phyloP scores from a whole-genome alignment of 2,888 invertebrate genomes.

The Mycogona germanica region DNA sequence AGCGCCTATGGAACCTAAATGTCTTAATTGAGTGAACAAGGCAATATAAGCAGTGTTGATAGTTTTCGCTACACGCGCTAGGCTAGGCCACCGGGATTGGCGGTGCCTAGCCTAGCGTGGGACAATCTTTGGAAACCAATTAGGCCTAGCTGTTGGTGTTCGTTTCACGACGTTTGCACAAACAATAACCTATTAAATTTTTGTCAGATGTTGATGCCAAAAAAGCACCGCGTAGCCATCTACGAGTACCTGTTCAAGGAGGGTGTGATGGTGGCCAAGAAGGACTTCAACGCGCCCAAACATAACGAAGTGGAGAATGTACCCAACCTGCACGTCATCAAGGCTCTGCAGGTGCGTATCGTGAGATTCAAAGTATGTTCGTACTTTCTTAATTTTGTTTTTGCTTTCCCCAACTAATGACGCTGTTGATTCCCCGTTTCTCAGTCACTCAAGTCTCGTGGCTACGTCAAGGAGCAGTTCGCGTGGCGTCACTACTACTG shows the following conservation, averaged over 20 bases:
- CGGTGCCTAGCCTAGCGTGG: too few species aligned
- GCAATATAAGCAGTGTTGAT: too few species aligned
- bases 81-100: too few species aligned
- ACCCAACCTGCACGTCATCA: conserved; percentile 96
- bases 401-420: conserved; percentile 11
- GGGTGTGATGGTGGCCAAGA: conserved; percentile 98
- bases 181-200: conserved; percentile 35
- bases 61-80: too few species aligned
- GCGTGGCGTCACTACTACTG: conserved; percentile 99
- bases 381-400: not conserved
- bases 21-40: too few species aligned
- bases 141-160: too few species aligned
- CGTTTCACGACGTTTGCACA: too few species aligned
- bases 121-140: too few species aligned
- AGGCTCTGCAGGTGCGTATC: conserved; percentile 68
- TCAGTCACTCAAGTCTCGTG: conserved; percentile 84
- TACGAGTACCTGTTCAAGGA: conserved; percentile 98
- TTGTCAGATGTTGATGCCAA: conserved; percentile 96
- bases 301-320: conserved; percentile 91
- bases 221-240: conserved; percentile 90
- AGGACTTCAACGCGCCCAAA: conserved; percentile 95
- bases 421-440: conserved; percentile 26
- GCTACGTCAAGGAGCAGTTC: conserved; percentile 98
- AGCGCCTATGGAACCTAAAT: too few species aligned
- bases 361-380: not conserved